These are phyloP conservation scores for Sepioteuthis lessoniana DNA, from an alignment of 2,888 invertebrate genomes.

Conservation along the genomic window DNA sequence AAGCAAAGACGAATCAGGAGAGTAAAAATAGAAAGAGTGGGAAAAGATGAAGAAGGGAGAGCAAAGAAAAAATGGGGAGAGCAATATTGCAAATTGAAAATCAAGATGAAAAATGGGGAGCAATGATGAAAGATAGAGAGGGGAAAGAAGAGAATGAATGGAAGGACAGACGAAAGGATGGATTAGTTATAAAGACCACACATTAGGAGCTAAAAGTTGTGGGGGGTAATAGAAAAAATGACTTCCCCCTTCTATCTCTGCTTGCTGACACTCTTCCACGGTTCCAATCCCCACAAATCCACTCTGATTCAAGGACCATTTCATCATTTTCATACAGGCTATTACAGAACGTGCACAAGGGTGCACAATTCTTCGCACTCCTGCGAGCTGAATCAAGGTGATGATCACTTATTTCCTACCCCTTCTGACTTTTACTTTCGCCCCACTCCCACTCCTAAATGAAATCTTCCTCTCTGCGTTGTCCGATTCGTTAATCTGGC, in stretches of 20 bases:
- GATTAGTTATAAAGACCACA: background rate
- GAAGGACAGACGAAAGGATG: background rate
- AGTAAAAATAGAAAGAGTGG: too few species aligned
- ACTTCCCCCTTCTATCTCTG: background rate
- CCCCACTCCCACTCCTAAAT: background rate
- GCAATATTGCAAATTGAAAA: conserved; percentile 20
- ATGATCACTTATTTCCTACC: background rate
- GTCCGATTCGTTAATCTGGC: conserved; percentile 33
- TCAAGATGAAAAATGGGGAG: conserved; percentile 18
- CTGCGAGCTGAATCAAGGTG: background rate
- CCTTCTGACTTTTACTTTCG: background rate
- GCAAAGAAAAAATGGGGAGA: background rate
- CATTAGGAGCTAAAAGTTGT: background rate
- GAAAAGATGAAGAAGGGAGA: background rate
- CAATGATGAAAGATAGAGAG: background rate
- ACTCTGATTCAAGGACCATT: conserved; percentile 33
- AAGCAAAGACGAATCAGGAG: background rate
- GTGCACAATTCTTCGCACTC: conserved; percentile 33
- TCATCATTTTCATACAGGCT: conserved; percentile 33
- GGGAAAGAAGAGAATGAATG: background rate
- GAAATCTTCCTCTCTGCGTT: background rate
- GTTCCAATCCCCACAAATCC: background rate
- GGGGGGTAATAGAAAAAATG: background rate
- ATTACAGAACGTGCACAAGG: conserved; percentile 33
- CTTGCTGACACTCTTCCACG: background rate